Conservation (phyloP, 1,140 invertebrate species). For the Drosophila lini region DNA sequence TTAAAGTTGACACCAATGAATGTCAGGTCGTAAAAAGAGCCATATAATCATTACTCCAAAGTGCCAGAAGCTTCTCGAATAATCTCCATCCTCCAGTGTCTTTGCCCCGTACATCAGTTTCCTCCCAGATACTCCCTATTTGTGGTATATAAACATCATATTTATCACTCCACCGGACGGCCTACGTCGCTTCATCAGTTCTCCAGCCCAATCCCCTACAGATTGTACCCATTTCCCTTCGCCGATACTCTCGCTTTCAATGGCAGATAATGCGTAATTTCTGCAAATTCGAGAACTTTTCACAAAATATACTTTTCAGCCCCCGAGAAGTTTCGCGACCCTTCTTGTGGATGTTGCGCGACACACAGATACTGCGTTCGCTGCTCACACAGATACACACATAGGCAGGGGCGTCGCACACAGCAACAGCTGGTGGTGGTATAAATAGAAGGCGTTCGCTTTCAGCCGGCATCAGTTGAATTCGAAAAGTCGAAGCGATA, state of each 20-base stretch:
- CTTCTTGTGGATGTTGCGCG: slow-evolving; percentile 13
- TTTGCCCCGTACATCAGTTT: neutral
- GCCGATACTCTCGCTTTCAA: slow-evolving; percentile 49
- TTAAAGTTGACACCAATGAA: neutral
- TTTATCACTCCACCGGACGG: slow-evolving; percentile 30
- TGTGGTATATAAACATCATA: slow-evolving; percentile 18
- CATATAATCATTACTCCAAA: neutral
- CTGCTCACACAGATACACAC: slow-evolving; percentile 10
- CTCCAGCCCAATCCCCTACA: neutral
- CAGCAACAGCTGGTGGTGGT: slow-evolving; percentile 25
- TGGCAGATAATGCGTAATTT: slow-evolving; percentile 43
- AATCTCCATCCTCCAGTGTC: neutral
- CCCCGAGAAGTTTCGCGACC: slow-evolving; percentile 50
- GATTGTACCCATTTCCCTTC: slow-evolving; percentile 15
- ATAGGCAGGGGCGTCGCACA: neutral
- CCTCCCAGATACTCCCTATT: neutral
- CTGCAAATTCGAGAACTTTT: slow-evolving; percentile 63
- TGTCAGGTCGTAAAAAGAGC: neutral
- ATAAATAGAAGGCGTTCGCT: slow-evolving; percentile 58
- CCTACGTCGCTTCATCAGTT: neutral
- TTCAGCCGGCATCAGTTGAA: slow-evolving; percentile 60
- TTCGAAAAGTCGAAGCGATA: slow-evolving; percentile 43
- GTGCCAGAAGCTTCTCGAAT: slow-evolving; percentile 23
- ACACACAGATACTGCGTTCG: slow-evolving; percentile 6
- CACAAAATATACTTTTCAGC: slow-evolving; percentile 30